phyloP scores from a whole-genome alignment of 2,113 vertebrate genomes.

The Bettongia penicillata region DNA sequence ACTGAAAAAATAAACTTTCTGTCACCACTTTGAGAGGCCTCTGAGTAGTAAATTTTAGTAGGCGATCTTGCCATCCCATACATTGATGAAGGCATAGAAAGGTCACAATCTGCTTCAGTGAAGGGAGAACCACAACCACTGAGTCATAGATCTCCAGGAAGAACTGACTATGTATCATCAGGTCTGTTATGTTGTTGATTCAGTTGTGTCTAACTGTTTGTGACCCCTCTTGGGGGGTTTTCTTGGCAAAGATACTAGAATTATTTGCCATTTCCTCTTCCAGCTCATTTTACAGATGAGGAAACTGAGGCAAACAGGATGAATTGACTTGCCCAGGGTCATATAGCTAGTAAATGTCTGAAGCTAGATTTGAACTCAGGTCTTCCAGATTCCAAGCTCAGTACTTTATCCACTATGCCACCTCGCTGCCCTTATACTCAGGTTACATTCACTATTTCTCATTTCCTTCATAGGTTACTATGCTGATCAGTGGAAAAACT shows the following conservation, averaged over 20 bases:
- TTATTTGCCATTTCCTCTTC: too few species aligned
- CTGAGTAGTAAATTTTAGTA: too few species aligned
- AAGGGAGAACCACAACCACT: not conserved
- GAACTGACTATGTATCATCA: not conserved
- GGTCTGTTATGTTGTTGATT: not conserved
- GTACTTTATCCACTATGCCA: not conserved
- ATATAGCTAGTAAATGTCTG: not conserved
- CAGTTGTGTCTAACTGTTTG: not conserved
- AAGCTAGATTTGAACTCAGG: not conserved
- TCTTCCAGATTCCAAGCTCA: not conserved
- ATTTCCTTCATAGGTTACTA: conserved; percentile 88
- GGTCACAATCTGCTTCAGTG: not conserved
- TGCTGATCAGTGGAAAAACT: conserved; percentile 88
- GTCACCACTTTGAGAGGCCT: too few species aligned
- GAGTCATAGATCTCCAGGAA: not conserved
- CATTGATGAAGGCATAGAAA: not conserved
- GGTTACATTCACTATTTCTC: conserved; percentile 35
- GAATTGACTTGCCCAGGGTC: too few species aligned
- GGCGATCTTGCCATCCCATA: too few species aligned
- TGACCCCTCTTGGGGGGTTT: not conserved
- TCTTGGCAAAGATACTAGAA: not conserved
- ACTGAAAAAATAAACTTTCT: too few species aligned
- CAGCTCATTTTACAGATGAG: not conserved
- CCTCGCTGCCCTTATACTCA: not conserved
- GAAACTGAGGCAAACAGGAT: not conserved